Base-by-base conservation (phyloP, 2,888 invertebrate species). In the Caenorhabditis becei region DNA sequence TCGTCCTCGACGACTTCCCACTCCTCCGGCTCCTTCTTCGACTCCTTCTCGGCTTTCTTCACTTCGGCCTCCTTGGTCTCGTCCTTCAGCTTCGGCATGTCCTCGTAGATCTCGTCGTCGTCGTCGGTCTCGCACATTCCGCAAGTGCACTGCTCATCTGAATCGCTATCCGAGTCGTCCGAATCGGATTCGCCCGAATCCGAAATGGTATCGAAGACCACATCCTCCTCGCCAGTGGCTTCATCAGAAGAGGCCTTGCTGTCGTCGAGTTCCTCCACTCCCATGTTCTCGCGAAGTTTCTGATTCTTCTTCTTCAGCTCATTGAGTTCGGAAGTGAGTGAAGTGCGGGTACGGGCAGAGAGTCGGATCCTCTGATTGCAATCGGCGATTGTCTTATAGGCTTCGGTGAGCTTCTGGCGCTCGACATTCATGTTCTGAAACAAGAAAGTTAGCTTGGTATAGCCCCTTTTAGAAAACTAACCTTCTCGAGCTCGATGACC, bases 1-100 rank as follows among this genome's bases (percentile, higher is more conserved):
- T 62, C 62, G 4, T 62, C 62, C 2, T 49, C 62, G 24, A 66
- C 54, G 35, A 66, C 14, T 35, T 69, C 59, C 69, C 58, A 69
- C 18, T 66, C 56, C 18, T 69, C 69, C 24, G 26, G 14, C 32
- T 32, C 10, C 41, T 41, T 7, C 41, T 41, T 35, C 37, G 18
- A 10, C 2, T 35, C n/a, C 58, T 14, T 32, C 18, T n/a, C n/a
- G n/a, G 32, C 32, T 10, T 32, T 32, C 32, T 32, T 10, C 32
- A 32, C 32, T 10, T 4, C 5, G 5, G 4, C 10, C 28, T 49
- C 32, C 18, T 16, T 8, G 32, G 20, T 28, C 41, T n/a, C 32
- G 35, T 49, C 61, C 32, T 35, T 24, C 23, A 44, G 26, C 23
- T n/a, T 51, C 18, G 61, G 61, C 61, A 58, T 47, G 10, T 58